Base-by-base conservation (phyloP, 1,140 invertebrate genomes). In the Apis florea region DNA sequence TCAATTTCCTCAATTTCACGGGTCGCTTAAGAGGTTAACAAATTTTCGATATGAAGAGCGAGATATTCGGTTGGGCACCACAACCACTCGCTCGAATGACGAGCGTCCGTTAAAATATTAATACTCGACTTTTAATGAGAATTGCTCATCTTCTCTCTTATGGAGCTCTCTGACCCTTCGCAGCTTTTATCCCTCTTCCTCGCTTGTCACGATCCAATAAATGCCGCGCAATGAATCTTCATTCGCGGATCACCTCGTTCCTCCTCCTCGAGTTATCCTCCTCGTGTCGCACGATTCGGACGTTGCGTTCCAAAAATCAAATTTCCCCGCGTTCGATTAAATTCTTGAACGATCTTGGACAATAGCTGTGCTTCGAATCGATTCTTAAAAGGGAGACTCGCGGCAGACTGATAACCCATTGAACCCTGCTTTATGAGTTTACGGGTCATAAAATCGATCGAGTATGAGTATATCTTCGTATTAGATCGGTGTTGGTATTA, bases 111-210 rank as follows among this genome's bases (percentile, higher is more conserved):
- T 87, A 87, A 87, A 87, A 87, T 87, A 87, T 87, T 84, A 87
- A 87, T 87, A 87, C 86, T 87, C 86, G 85, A 87, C 85, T 87
- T 87, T 87, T 87, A 87, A 87, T 76, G 85, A 87, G 85, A 84
- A 61, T 74, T 82, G 82, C 78, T 83, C 77, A n/a, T 69, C 82
- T 63, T 74, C 83, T 87, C 83, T 82, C 82, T 84, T 78, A 82
- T 82, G 79, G 74, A 87, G 78, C 75, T 75, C 83, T 81, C 85
- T 83, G 77, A 40, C 74, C 64, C 79, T 74, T 84, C 68, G 15
- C 69, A 24, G 58, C 80, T 19, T 80, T n/a, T 66, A 10, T 19
- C 54, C 40, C 76, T 49, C 40, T 77, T 68, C 73, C 24, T 76
- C 54, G 67, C 77, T 86, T 83, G 85, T 86, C 76, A 61, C 85